phyloP scores from a whole-genome alignment of 2,888 invertebrate species.

The Anorthoa munda region DNA sequence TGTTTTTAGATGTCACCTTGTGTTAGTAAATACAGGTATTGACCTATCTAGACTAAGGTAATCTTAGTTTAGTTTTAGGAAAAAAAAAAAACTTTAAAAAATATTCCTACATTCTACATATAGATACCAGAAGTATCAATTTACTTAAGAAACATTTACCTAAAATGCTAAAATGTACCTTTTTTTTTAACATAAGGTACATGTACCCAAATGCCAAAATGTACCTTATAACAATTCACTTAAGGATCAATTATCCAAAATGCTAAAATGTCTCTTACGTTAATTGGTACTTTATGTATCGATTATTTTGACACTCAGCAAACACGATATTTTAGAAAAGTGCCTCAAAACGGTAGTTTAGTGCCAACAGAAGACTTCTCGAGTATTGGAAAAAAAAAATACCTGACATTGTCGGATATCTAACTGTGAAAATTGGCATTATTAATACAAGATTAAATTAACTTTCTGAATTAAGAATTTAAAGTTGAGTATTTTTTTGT shows the following conservation, averaged over 20 bases:
- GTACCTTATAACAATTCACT: too few species aligned
- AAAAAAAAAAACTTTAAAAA: fast-evolving
- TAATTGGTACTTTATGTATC: too few species aligned
- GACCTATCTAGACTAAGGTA: conserved; percentile 48
- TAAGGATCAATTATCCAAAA: too few species aligned
- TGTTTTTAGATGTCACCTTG: not conserved
- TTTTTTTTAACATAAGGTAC: too few species aligned
- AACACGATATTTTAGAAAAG: conserved; percentile 44
- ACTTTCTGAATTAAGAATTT: too few species aligned
- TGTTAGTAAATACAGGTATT: not conserved
- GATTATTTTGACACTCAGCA: conserved; percentile 43
- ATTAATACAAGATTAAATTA: too few species aligned
- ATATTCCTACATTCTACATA: conserved; percentile 25
- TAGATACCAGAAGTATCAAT: too few species aligned
- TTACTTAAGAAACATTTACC: too few species aligned
- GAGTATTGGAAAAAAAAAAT: not conserved
- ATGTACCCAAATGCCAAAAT: too few species aligned
- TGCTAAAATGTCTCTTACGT: too few species aligned
- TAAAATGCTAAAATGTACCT: too few species aligned
- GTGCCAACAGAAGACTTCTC: conserved; percentile 54
- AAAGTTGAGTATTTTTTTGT: too few species aligned
- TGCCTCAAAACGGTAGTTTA: conserved; percentile 35
- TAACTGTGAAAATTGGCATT: not conserved
- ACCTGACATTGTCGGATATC: not conserved
- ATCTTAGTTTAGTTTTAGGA: conserved; percentile 50